phyloP scores from a whole-genome alignment of 2,888 invertebrate genomes.

The Prosopocoilus inquinatus region DNA sequence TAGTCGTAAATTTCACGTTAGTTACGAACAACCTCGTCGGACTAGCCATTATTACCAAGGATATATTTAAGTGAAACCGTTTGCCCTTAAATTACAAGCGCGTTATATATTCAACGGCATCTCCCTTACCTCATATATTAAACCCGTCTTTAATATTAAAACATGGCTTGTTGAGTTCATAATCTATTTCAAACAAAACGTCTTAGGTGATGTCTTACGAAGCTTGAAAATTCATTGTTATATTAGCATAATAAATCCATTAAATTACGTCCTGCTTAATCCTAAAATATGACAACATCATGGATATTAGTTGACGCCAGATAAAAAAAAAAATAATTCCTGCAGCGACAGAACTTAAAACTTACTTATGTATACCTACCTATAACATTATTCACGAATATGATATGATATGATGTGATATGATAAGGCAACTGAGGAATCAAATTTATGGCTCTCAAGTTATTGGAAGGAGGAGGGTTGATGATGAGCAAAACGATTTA shows the following conservation, averaged over 20 bases:
- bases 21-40: neutral
- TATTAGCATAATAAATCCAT: neutral
- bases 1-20: neutral
- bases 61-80: neutral
- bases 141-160: conserved; percentile 1
- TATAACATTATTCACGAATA: too few species aligned
- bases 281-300: neutral
- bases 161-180: neutral
- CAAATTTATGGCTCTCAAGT: too few species aligned
- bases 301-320: neutral
- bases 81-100: neutral
- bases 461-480: too few species aligned
- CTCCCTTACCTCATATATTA: neutral
- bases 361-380: neutral
- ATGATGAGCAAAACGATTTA: too few species aligned
- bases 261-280: conserved; percentile 1
- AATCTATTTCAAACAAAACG: neutral
- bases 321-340: neutral
- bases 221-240: conserved; percentile 1
- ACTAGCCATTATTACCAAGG: neutral
- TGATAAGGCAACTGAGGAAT: too few species aligned
- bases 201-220: neutral
- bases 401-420: too few species aligned
- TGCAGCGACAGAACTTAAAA: neutral
- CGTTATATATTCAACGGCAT: conserved; percentile 1